A percentile compares a stretch with the other conserved stretches of the same genome.
Conservation (phyloP, 2,113 vertebrate genomes). For the Oryzias celebensis region DNA sequence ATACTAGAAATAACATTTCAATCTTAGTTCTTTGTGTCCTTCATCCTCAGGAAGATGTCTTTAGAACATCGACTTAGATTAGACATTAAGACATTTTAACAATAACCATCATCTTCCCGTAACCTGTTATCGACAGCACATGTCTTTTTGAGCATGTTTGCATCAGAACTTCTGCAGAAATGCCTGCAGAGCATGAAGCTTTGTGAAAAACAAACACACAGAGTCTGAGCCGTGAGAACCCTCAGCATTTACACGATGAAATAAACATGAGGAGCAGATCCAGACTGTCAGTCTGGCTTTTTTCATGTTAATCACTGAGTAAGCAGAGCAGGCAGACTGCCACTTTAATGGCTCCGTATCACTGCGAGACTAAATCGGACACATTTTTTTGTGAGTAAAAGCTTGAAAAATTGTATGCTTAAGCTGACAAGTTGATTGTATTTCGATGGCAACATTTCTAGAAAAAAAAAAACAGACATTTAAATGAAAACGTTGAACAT, state of each 20-base stretch:
- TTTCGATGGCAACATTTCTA: background rate
- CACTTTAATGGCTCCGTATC: slow-evolving; percentile 17
- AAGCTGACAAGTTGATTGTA: too few relatives aligned
- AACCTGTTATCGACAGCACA: background rate
- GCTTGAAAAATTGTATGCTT: too few relatives aligned
- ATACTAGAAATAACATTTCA: too few relatives aligned
- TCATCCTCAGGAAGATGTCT: too few relatives aligned
- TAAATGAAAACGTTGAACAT: slow-evolving; percentile 6
- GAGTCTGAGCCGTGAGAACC: slow-evolving; percentile 45
- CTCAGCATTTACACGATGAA: slow-evolving; percentile 66
- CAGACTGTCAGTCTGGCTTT: slow-evolving; percentile 43
- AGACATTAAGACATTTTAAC: background rate
- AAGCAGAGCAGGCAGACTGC: slow-evolving; percentile 38
- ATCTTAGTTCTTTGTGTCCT: too few relatives aligned
- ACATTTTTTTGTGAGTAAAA: too few relatives aligned
- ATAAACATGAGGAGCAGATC: slow-evolving; percentile 66
- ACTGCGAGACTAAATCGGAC: slow-evolving; percentile 3
- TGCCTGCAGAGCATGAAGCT: slow-evolving; percentile 30
- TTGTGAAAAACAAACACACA: slow-evolving; percentile 61
- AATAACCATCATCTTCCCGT: background rate
- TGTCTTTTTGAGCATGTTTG: slow-evolving; percentile 11
- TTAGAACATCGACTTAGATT: too few relatives aligned
- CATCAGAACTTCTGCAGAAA: slow-evolving; percentile 16
- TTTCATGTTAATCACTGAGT: slow-evolving; percentile 57
- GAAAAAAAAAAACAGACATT: slow-evolving; percentile 12